Conservation (phyloP, 2,888 invertebrate species). For the Watsonalla binaria region DNA sequence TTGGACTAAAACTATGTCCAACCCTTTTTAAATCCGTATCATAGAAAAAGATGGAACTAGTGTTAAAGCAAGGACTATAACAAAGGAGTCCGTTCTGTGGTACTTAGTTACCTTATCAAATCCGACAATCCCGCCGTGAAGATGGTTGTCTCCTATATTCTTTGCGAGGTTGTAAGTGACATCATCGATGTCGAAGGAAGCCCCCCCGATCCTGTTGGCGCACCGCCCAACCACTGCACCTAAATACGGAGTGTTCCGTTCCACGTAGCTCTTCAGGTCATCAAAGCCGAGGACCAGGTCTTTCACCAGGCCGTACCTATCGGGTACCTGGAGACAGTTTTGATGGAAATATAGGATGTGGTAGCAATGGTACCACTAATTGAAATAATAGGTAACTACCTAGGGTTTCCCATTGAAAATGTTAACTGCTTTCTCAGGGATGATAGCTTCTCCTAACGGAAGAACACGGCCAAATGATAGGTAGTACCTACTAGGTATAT, state of each 20-base stretch:
- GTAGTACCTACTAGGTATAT: no score
- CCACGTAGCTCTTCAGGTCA: slow-evolving; percentile 80
- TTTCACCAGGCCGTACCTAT: slow-evolving; percentile 81
- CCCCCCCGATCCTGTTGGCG: slow-evolving; percentile 90
- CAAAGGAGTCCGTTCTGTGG: no score
- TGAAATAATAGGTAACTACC: no score
- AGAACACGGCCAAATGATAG: background rate
- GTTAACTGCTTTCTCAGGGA: background rate
- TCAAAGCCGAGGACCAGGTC: slow-evolving; percentile 93
- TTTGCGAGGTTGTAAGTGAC: slow-evolving; percentile 82
- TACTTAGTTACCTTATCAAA: slow-evolving; percentile 83
- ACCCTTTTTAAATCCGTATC: no score
- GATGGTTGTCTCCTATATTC: slow-evolving; percentile 84
- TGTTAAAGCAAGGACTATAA: no score
- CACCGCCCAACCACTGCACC: slow-evolving; percentile 93
- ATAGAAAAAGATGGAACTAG: no score
- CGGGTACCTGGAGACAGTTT: slow-evolving; percentile 79
- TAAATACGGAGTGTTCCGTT: slow-evolving; percentile 81
- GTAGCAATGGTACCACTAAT: no score
- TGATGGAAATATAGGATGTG: background rate
- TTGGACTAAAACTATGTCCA: no score
- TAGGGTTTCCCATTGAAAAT: background rate
- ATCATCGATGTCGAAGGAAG: slow-evolving; percentile 71
- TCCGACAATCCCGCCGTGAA: slow-evolving; percentile 92
- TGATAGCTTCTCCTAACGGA: no score